Evolutionary conservation across 1,140 invertebrate species (phyloP).

Genomic region (Scaptomyza graminum): DNA sequence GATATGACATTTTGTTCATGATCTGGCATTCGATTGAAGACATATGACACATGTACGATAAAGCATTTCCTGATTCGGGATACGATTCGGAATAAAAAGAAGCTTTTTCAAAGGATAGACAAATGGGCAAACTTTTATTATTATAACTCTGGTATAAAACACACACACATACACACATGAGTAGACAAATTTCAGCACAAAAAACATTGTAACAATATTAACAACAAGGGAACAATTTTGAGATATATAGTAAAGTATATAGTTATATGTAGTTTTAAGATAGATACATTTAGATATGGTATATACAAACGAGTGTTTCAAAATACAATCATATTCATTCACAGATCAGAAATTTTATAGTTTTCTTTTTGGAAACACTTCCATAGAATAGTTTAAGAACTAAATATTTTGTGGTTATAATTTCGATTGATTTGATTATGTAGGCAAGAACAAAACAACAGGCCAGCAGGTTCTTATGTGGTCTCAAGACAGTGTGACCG

Average conservation of each 20-base stretch:
- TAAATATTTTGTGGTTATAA: constrained; percentile 29
- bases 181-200: constrained; percentile 36
- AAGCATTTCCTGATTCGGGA: constrained; percentile 30
- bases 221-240: constrained; percentile 63
- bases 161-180: constrained; percentile 25
- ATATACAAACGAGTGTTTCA: constrained; percentile 39
- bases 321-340: too few species aligned
- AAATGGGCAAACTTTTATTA: constrained; percentile 51
- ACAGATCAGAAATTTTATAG: too few species aligned
- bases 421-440: constrained; percentile 31
- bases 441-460: constrained; percentile 69
- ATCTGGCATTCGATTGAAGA: constrained; percentile 16
- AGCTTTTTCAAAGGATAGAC: constrained; percentile 51
- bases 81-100: constrained; percentile 52
- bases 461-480: constrained; percentile 62
- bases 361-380: too few species aligned
- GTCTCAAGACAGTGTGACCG: constrained; percentile 13
- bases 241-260: constrained; percentile 16
- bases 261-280: constrained; percentile 49
- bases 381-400: constrained; percentile 43
- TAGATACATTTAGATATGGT: constrained; percentile 33
- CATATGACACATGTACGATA: constrained; percentile 35
- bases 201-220: constrained; percentile 68
- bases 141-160: constrained; percentile 43
- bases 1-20: background rate